Evolutionary conservation across 2,888 invertebrate species (phyloP).

Genomic region (Eupithecia tripunctaria): DNA sequence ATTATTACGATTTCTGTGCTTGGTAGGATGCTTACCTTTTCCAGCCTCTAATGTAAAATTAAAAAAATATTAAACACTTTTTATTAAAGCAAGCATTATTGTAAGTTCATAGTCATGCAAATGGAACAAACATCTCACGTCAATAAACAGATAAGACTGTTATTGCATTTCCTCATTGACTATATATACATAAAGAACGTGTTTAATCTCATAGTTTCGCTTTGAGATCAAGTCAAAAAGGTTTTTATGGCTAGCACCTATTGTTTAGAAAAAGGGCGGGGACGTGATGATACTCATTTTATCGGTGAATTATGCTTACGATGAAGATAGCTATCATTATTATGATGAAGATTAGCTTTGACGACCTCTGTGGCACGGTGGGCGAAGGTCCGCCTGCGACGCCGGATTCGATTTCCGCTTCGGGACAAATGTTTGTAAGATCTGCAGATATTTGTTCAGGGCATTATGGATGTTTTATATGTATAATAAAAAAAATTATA

Average conservation of each 20-base stretch:
- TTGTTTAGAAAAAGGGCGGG: neutral
- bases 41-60: too few species aligned
- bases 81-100: neutral
- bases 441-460: too few species aligned
- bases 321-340: too few species aligned
- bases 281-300: neutral
- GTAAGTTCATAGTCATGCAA: neutral
- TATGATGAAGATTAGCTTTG: too few species aligned
- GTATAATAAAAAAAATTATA: too few species aligned
- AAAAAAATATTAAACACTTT: neutral
- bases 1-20: too few species aligned
- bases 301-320: neutral
- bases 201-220: slow-evolving; percentile 23
- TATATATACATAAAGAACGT: slow-evolving; percentile 13
- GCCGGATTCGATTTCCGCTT: too few species aligned
- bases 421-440: too few species aligned
- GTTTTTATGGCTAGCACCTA: neutral
- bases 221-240: neutral
- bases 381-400: too few species aligned
- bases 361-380: too few species aligned
- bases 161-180: slow-evolving; percentile 35
- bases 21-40: too few species aligned
- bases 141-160: slow-evolving; percentile 25
- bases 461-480: too few species aligned
- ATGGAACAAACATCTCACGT: slow-evolving; percentile 33